Percentiles rank a stretch among this genome's conserved stretches.
These are phyloP conservation scores for Embiotoca jacksoni DNA, from an alignment of 2,113 vertebrate species.

Conservation along the genomic window DNA sequence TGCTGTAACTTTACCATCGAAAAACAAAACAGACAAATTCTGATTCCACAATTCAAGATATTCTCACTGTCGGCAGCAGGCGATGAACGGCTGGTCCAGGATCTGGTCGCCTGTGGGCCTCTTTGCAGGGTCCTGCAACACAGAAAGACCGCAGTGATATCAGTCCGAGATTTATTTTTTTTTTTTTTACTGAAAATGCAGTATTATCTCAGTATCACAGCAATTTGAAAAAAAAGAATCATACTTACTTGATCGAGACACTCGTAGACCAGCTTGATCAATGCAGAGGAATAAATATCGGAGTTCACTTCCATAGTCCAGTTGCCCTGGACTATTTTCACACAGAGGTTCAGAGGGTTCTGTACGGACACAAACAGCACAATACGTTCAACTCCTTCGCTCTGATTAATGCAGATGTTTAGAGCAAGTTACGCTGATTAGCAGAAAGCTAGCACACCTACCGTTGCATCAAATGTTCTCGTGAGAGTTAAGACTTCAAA, in stretches of 20 bases:
- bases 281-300: slow-evolving; percentile 88
- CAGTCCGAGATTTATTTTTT: too few species aligned
- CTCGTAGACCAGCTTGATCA: slow-evolving; percentile 92
- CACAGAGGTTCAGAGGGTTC: slow-evolving; percentile 97
- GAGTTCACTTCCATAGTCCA: slow-evolving; percentile 95
- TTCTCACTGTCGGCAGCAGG: slow-evolving; percentile 88
- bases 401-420: not conserved
- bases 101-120: slow-evolving; percentile 94
- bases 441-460: slow-evolving; percentile 73
- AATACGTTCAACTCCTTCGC: accelerated
- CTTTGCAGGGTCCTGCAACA: slow-evolving; percentile 92
- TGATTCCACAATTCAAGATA: not conserved
- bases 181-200: not conserved
- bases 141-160: slow-evolving; percentile 43
- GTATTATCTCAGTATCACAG: not conserved
- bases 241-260: slow-evolving; percentile 93
- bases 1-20: not conserved
- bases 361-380: slow-evolving; percentile 73
- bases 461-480: slow-evolving; percentile 98
- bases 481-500: slow-evolving; percentile 95
- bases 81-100: slow-evolving; percentile 89
- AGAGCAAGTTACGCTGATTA: not conserved
- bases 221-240: not conserved
- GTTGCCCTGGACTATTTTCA: slow-evolving; percentile 99
- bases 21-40: not conserved